Conservation (phyloP, 2,888 invertebrate species). For the Platynereis dumerilii region DNA sequence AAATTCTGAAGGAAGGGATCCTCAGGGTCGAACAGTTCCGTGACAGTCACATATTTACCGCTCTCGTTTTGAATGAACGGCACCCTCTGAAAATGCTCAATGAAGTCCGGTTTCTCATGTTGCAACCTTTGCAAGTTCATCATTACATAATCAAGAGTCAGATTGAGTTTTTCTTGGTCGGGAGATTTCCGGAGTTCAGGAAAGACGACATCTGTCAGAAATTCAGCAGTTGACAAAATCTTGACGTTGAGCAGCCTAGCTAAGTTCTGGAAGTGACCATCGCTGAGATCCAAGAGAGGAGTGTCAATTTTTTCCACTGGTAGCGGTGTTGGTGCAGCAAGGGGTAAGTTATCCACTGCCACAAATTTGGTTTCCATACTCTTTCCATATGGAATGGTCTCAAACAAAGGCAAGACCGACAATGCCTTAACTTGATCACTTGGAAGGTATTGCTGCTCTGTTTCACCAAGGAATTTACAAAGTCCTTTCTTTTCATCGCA, state of each 20-base stretch:
- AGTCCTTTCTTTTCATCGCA: too few relatives aligned
- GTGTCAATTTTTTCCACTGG: slow-evolving; percentile 12
- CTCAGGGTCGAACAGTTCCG: slow-evolving; percentile 40
- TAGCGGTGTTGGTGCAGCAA: slow-evolving; percentile 22
- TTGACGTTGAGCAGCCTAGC: slow-evolving; percentile 27
- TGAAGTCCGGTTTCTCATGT: not conserved
- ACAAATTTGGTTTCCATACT: slow-evolving; percentile 15
- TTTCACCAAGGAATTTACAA: too few relatives aligned
- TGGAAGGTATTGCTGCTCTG: too few relatives aligned
- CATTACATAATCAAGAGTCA: slow-evolving; percentile 29
- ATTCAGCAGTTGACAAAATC: not conserved
- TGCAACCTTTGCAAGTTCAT: slow-evolving; percentile 20
- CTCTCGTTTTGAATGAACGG: slow-evolving; percentile 32
- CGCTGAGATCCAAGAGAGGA: slow-evolving; percentile 20
- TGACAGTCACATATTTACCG: slow-evolving; percentile 19
- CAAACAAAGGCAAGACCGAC: too few relatives aligned
- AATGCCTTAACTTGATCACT: too few relatives aligned
- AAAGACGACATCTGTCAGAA: slow-evolving; percentile 19
- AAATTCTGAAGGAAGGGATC: slow-evolving; percentile 27
- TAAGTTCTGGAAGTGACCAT: slow-evolving; percentile 14
- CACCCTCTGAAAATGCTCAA: slow-evolving; percentile 17
- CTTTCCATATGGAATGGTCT: too few relatives aligned
- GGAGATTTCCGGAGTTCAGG: slow-evolving; percentile 16
- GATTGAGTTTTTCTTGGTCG: slow-evolving; percentile 13
- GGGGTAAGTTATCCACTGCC: slow-evolving; percentile 19